Evolutionary conservation across 2,113 vertebrate genomes (phyloP), one percentile per base, ranked within the genome.

Genomic region (Canis aureus): DNA sequence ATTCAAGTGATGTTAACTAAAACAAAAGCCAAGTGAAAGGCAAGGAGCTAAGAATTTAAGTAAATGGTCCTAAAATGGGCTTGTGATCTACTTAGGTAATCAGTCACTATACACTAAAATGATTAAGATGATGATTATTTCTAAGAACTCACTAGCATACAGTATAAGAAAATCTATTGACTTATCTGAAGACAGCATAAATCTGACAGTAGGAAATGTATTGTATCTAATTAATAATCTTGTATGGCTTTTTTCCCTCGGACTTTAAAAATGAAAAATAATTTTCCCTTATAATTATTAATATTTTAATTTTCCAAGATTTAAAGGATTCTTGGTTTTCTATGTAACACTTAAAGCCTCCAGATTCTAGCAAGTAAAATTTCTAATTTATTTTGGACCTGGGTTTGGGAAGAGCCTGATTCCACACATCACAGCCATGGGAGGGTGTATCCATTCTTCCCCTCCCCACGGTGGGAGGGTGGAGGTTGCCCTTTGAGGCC

Each of bases 1-100:
- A 91, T 69, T 76, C 49, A 83, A 92, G 10, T 94, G 66, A 85
- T 15, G 12, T 55, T 96, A 85, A 93, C 15, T 91, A 49, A 91
- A 76, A 19, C 51, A 86, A 93, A 1, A 84, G 43, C 12, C 20
- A 78, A 25, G 22, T 90, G 20, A 95, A 84, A 90, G 74, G 55
- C 23, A 59, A 11, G 67, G 69, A 71, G 59, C 43, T 94, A 29
- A 85, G 78, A 84, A 35, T 87, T 78, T 49, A 89, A 69, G 59
- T 84, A 83, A 82, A 71, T 22, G 15, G 78, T 92, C 38, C 64
- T 84, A 79, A 92, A 88, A 91, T 86, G 9, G 78, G 29, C 51
- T 86, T 89, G 87, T 35, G 59, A 66, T 84, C 53, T 69, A 69
- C 10, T 89, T 51, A 81, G 73, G n/a, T 66, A 81, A 57, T 78